phyloP scores from a whole-genome alignment of 1,140 invertebrate genomes.

The Drosophila repletoides region DNA sequence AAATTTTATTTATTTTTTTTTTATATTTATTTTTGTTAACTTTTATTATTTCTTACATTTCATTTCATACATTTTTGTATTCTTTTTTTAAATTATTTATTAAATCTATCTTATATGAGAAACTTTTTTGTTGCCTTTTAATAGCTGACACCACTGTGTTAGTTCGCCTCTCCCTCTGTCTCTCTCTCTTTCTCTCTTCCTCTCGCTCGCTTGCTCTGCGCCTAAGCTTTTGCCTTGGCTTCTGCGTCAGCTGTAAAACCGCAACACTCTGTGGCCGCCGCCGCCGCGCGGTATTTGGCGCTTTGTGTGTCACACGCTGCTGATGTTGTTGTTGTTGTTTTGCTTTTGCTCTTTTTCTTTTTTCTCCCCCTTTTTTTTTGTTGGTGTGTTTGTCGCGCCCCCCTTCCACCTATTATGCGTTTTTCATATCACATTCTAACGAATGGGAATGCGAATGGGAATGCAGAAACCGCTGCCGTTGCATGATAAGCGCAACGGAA shows the following conservation, averaged over 20 bases:
- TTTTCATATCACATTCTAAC: not conserved
- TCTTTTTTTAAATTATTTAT: too few relatives aligned
- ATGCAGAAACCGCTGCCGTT: slow-evolving; percentile 16
- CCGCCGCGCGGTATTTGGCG: slow-evolving; percentile 30
- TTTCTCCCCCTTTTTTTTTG: not conserved
- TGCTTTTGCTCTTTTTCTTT: not conserved
- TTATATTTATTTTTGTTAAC: too few relatives aligned
- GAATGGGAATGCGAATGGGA: not conserved
- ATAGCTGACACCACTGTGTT: too few relatives aligned
- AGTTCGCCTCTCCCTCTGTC: too few relatives aligned
- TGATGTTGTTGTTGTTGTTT: slow-evolving; percentile 9
- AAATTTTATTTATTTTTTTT: too few relatives aligned
- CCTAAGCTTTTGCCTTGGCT: slow-evolving; percentile 6
- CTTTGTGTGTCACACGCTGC: slow-evolving; percentile 39
- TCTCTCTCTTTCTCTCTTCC: not conserved
- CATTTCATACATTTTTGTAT: too few relatives aligned
- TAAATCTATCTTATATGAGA: too few relatives aligned
- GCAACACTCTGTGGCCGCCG: too few relatives aligned
- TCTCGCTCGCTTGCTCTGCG: not conserved
- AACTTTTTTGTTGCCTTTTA: too few relatives aligned
- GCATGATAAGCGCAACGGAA: slow-evolving; percentile 51
- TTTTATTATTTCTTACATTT: too few relatives aligned
- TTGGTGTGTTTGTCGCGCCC: not conserved
- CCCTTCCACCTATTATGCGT: not conserved
- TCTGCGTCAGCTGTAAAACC: slow-evolving; percentile 13